phyloP scores from a whole-genome alignment of 2,113 vertebrate genomes.

The Camelus bactrianus region DNA sequence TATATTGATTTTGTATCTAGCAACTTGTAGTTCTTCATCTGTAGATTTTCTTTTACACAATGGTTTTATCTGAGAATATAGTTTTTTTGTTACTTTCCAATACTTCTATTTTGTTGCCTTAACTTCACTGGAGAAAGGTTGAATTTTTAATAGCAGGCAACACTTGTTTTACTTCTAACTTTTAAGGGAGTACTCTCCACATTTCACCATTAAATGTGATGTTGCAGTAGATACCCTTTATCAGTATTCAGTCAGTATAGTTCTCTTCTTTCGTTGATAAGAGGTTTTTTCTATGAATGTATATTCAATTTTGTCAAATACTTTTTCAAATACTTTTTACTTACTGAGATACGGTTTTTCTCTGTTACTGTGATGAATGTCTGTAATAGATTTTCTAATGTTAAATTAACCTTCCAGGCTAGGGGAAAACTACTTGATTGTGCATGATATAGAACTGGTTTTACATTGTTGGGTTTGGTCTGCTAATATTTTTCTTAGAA shows the following conservation, averaged over 20 bases:
- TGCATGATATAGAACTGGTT: background rate
- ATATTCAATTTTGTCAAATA: background rate
- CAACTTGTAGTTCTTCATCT: background rate
- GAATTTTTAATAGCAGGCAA: slow-evolving; percentile 24
- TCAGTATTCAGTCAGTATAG: slow-evolving; percentile 5
- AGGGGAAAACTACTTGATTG: background rate
- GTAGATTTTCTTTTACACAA: slow-evolving; percentile 44
- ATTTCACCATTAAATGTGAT: slow-evolving; percentile 35
- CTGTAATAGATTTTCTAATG: slow-evolving; percentile 50
- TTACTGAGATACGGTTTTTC: slow-evolving; percentile 1
- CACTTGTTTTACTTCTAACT: slow-evolving; percentile 21
- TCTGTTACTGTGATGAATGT: slow-evolving; percentile 40
- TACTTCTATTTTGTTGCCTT: background rate
- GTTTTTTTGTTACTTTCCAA: background rate
- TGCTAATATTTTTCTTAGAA: slow-evolving; percentile 29
- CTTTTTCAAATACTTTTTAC: slow-evolving; percentile 31
- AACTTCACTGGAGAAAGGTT: background rate
- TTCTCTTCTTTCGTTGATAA: slow-evolving; percentile 35
- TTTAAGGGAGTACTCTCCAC: background rate
- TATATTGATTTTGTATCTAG: background rate
- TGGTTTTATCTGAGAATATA: background rate
- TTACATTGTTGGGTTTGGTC: background rate
- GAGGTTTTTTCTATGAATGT: slow-evolving; percentile 45
- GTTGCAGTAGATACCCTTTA: background rate
- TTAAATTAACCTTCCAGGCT: slow-evolving; percentile 20